These are phyloP conservation scores for Sapajus apella DNA, from an alignment of 2,113 vertebrate species.

Conservation along the genomic window DNA sequence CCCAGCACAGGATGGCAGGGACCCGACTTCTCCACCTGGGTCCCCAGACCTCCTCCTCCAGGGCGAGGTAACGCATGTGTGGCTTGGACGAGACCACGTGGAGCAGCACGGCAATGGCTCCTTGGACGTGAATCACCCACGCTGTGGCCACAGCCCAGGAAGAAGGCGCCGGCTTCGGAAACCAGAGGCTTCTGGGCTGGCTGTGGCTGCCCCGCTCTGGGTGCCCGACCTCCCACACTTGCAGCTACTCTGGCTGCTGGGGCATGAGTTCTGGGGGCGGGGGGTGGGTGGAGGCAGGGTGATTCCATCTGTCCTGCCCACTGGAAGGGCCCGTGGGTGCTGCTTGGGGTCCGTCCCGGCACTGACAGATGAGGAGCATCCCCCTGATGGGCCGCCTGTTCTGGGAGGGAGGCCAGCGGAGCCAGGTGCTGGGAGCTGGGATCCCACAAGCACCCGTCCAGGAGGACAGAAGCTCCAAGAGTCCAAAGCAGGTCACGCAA, in stretches of 20 bases:
- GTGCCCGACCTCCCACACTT: neutral
- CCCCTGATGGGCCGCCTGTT: neutral
- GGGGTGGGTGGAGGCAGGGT: neutral
- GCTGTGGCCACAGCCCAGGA: neutral
- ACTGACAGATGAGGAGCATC: neutral
- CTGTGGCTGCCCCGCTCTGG: neutral
- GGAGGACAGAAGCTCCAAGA: neutral
- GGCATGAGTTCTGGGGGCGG: fast-evolving
- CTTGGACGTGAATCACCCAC: fast-evolving
- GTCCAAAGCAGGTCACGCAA: neutral
- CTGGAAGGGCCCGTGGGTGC: no score
- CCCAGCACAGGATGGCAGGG: fast-evolving
- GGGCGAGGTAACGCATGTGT: fast-evolving
- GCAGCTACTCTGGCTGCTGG: neutral
- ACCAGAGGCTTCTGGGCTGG: no score
- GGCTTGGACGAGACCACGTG: no score
- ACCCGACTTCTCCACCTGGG: no score
- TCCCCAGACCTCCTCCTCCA: neutral
- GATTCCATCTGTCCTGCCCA: neutral
- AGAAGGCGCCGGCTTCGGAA: fast-evolving
- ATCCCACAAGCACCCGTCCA: no score
- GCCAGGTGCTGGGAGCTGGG: neutral
- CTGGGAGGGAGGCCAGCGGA: neutral
- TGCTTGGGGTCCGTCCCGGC: neutral
- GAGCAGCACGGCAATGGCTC: fast-evolving